These are phyloP conservation scores for Lysiphlebus fabarum DNA, from an alignment of 1,140 invertebrate genomes.

Conservation along the genomic window DNA sequence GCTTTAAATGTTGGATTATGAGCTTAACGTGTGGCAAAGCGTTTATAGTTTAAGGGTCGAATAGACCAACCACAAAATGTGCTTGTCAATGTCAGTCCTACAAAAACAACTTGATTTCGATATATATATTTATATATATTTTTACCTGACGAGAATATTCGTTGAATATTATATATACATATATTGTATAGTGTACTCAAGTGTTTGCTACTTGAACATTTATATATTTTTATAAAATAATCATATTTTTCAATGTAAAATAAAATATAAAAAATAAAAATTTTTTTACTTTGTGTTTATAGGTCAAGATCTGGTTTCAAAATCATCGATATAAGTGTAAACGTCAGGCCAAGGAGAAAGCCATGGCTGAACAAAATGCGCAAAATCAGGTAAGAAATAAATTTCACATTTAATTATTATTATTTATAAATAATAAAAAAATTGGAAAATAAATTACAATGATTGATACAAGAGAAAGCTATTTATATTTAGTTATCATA, in stretches of 20 bases:
- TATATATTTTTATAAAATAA: too few relatives aligned
- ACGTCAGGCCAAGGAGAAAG: slow-evolving; percentile 88
- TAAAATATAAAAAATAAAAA: slow-evolving; percentile 2
- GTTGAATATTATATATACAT: too few relatives aligned
- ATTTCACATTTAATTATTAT: not conserved
- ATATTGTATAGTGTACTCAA: too few relatives aligned
- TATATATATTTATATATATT: not conserved
- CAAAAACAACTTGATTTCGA: slow-evolving; percentile 22
- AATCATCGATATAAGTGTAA: slow-evolving; percentile 96
- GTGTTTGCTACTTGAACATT: too few relatives aligned
- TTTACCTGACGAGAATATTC: slow-evolving; percentile 19
- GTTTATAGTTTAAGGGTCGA: slow-evolving; percentile 12
- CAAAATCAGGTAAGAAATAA: slow-evolving; percentile 76
- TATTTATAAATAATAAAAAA: too few relatives aligned
- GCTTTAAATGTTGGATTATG: slow-evolving; percentile 34
- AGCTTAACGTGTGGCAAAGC: slow-evolving; percentile 24
- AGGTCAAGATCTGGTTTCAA: slow-evolving; percentile 99
- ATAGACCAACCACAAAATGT: not conserved
- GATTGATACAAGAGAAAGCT: too few relatives aligned
- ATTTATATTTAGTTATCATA: not conserved
- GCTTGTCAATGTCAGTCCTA: slow-evolving; percentile 27
- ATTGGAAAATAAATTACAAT: too few relatives aligned
- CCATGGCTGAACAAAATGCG: slow-evolving; percentile 84
- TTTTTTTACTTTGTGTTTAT: slow-evolving; percentile 60
- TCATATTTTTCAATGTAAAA: not conserved